Evolutionary conservation across 2,797 vertebrate species (phyloP).

Genomic region (Halcyon leucocephala): DNA sequence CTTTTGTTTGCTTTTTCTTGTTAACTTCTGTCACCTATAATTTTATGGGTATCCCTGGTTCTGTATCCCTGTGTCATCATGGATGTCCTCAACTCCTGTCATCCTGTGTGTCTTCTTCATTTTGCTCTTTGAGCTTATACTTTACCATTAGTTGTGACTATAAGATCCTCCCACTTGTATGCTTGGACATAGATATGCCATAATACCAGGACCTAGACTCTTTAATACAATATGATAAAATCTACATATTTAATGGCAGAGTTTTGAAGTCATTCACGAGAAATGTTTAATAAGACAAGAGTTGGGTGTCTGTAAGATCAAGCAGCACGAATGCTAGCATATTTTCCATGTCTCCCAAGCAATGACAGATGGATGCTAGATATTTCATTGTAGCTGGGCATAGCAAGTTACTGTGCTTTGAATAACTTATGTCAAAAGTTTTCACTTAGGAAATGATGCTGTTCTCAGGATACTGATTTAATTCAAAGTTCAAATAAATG

Average conservation of each 20-base stretch:
- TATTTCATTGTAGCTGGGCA: not conserved
- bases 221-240: not conserved
- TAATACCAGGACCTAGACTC: not conserved
- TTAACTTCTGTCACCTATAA: not conserved
- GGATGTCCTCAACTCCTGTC: not conserved
- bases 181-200: not conserved
- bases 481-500: conserved; percentile 11
- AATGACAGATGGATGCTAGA: not conserved
- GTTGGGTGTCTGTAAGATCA: not conserved
- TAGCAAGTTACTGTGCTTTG: not conserved
- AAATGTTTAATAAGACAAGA: not conserved
- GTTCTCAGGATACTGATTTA: not conserved
- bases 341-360: not conserved
- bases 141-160: not conserved
- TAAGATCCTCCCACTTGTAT: not conserved
- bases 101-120: not conserved
- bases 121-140: not conserved
- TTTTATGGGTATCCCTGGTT: not conserved
- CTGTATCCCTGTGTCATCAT: not conserved
- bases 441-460: not conserved
- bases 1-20: not conserved
- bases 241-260: not conserved
- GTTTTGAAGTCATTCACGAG: conserved; percentile 1
- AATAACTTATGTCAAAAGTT: not conserved
- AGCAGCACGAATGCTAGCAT: not conserved